A percentile compares a stretch with the other conserved stretches of the same genome.
Evolutionary conservation across 2,888 invertebrate species (phyloP).

Genomic region (Invenusta paracnida): DNA sequence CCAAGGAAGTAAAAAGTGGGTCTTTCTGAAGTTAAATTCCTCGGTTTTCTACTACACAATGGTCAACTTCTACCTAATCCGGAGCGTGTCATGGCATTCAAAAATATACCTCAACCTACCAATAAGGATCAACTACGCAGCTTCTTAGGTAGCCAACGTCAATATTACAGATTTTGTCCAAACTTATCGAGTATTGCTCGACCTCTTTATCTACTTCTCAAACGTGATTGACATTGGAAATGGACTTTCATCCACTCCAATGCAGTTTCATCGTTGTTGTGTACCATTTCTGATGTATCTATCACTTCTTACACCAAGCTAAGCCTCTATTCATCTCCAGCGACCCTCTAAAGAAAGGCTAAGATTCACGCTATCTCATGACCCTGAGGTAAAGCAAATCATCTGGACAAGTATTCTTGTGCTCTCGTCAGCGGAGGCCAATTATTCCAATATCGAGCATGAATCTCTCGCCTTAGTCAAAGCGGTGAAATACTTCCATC

Average conservation of each 20-base stretch:
- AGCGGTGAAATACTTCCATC: conserved; percentile 55
- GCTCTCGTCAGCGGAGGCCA: conserved; percentile 51
- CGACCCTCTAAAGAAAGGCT: conserved; percentile 38
- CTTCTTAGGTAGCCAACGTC: neutral
- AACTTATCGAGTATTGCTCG: neutral
- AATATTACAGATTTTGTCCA: neutral
- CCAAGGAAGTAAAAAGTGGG: conserved; percentile 10
- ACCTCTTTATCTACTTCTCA: conserved; percentile 17
- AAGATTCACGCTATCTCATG: conserved; percentile 37
- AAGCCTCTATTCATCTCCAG: conserved; percentile 19
- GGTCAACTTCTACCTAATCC: conserved; percentile 38
- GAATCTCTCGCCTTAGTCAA: conserved; percentile 55
- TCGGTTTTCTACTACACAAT: conserved; percentile 31
- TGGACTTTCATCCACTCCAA: neutral
- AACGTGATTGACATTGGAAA: neutral
- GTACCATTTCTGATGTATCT: conserved; percentile 15
- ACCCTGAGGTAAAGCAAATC: neutral
- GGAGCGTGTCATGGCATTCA: conserved; percentile 1
- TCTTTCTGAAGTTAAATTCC: conserved; percentile 32
- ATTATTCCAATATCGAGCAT: conserved; percentile 54
- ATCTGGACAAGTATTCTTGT: conserved; percentile 37
- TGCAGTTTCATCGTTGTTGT: neutral
- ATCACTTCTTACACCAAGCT: neutral
- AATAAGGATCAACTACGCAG: conserved; percentile 18
- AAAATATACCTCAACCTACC: neutral